Percentiles rank a stretch among this genome's conserved stretches.
These are phyloP conservation scores for Syngnathoides biaculeatus DNA, from an alignment of 2,113 vertebrate species.

Conservation along the genomic window DNA sequence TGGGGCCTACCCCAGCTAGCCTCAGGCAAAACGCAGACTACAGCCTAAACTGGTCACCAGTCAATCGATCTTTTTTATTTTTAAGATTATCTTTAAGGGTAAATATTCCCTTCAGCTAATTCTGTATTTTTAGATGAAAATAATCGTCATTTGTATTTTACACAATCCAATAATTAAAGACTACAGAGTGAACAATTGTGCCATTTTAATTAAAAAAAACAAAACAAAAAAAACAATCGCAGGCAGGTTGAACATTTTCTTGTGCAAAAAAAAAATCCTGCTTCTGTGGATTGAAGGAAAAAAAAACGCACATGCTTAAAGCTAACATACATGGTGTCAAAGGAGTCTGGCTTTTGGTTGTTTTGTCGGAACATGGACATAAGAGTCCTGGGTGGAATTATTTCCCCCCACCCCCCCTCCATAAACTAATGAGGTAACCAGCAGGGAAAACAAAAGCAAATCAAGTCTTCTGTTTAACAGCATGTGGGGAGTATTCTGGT, in stretches of 20 bases:
- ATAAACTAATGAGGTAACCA: background rate
- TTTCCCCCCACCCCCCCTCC: too few relatives aligned
- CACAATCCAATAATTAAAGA: background rate
- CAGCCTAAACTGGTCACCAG: too few relatives aligned
- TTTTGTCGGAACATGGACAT: background rate
- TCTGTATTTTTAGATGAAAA: too few relatives aligned
- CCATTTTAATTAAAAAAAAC: slow-evolving; percentile 76
- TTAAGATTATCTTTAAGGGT: too few relatives aligned
- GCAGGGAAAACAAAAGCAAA: background rate
- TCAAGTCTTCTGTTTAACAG: background rate
- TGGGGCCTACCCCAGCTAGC: too few relatives aligned
- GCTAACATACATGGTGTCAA: background rate
- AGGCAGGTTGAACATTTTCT: slow-evolving; percentile 55
- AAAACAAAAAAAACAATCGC: slow-evolving; percentile 78
- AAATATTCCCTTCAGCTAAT: too few relatives aligned
- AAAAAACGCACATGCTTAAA: background rate
- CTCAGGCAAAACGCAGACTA: too few relatives aligned
- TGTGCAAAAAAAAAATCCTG: slow-evolving; percentile 78
- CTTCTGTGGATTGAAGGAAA: slow-evolving; percentile 50
- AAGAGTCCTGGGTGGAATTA: too few relatives aligned
- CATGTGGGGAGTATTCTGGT: background rate
- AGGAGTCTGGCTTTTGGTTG: background rate
- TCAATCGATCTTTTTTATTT: too few relatives aligned
- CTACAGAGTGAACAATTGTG: slow-evolving; percentile 60
- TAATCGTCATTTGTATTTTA: too few relatives aligned